Conservation (phyloP, 2,797 vertebrate genomes). For the Psittacula derbiana region DNA sequence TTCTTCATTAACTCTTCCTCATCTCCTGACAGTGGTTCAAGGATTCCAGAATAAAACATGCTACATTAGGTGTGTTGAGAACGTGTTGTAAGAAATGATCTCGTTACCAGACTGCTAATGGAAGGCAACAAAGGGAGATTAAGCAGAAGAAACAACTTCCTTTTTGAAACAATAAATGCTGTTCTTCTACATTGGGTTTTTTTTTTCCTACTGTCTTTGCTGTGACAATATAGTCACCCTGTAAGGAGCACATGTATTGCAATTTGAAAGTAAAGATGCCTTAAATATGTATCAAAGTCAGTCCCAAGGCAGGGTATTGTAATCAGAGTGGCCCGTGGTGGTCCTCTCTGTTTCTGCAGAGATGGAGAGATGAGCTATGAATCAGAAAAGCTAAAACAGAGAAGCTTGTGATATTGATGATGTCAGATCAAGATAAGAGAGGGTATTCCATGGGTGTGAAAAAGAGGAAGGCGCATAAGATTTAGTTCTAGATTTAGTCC, state of each 20-base stretch:
- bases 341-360: not conserved
- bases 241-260: not conserved
- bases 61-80: not conserved
- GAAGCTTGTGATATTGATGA: not conserved
- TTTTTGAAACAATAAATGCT: not conserved
- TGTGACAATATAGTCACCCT: not conserved
- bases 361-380: not conserved
- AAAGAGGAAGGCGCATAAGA: not conserved
- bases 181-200: fast-evolving
- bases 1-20: not conserved
- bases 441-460: not conserved
- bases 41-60: not conserved
- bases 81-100: not conserved
- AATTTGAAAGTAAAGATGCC: not conserved
- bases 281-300: not conserved
- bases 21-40: not conserved
- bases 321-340: not conserved
- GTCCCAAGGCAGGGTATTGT: not conserved
- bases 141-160: not conserved
- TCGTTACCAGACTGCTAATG: not conserved
- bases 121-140: not conserved
- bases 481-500: not conserved
- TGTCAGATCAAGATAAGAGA: not conserved
- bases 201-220: not conserved
- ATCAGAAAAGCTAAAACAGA: not conserved